Evolutionary conservation across 1,140 invertebrate species (phyloP).

Genomic region (Eciton burchellii): DNA sequence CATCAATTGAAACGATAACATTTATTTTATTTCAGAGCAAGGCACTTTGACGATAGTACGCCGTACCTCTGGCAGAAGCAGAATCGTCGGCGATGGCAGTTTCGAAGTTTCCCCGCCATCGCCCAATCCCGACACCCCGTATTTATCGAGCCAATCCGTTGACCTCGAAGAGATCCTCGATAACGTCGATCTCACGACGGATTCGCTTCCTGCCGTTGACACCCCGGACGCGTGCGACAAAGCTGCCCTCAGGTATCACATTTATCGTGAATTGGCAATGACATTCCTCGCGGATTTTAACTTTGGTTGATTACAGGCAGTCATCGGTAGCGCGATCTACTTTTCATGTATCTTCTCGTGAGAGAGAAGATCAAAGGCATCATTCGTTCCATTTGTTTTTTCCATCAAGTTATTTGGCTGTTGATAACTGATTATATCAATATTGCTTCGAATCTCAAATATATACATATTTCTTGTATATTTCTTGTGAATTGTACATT

Average conservation of each 20-base stretch:
- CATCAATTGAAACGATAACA: conserved; percentile 5
- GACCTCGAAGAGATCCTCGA: conserved; percentile 88
- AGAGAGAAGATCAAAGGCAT: no score
- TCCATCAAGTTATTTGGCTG: no score
- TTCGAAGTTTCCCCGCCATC: conserved; percentile 83
- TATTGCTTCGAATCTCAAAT: no score
- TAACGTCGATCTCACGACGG: conserved; percentile 90
- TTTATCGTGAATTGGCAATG: neutral
- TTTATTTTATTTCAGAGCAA: conserved; percentile 88
- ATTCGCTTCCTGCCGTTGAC: conserved; percentile 92
- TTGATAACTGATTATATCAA: no score
- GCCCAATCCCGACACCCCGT: conserved; percentile 76
- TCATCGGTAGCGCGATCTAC: neutral
- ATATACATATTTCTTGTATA: no score
- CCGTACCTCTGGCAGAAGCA: conserved; percentile 88
- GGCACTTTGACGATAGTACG: conserved; percentile 93
- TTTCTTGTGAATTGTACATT: no score
- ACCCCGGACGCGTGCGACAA: conserved; percentile 95
- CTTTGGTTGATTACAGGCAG: neutral
- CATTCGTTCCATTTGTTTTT: no score
- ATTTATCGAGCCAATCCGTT: conserved; percentile 83
- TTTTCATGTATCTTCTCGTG: no score
- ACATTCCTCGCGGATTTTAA: neutral
- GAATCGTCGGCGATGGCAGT: conserved; percentile 80
- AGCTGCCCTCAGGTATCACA: conserved; percentile 91